Evolutionary conservation across 2,888 invertebrate genomes (phyloP), one percentile per base, ranked within the genome.

Genomic region (Druceiella hillmani): DNA sequence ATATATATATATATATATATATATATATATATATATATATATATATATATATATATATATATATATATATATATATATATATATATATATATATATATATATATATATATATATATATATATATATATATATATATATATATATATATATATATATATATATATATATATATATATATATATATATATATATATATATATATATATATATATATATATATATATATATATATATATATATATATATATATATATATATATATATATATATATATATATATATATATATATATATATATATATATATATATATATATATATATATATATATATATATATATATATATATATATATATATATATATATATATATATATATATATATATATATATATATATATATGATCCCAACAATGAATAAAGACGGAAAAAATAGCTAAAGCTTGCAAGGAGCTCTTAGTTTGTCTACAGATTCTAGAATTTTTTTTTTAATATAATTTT

Each of bases 1-100:
- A 20, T 20, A 20, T 20, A 20, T 20, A 20, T 20, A 20, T 20
- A 20, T 20, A 20, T 20, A 20, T 20, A 20, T 20, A 20, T 20
- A 20, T 20, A 20, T 20, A 20, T 20, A 20, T 20, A 20, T 20
- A 20, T 20, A 20, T 20, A 20, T 20, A 20, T 20, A 20, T 20
- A 20, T 20, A 20, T 20, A 20, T 20, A 20, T 20, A 20, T 20
- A 20, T 20, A 20, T 20, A 20, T 20, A 20, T 20, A 20, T 20
- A 20, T 20, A 20, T 20, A 20, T 20, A 20, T 20, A 20, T 20
- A 20, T 20, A 20, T 20, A 20, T 20, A 20, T 20, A 20, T 20
- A 20, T 20, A 20, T 20, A 20, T 20, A 20, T 20, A 20, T 20
- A 20, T 20, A 20, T 20, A 20, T 20, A 20, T 20, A 20, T 20